These are phyloP conservation scores for Drosophila eugracilis DNA, from an alignment of 1,140 invertebrate genomes.

Conservation along the genomic window DNA sequence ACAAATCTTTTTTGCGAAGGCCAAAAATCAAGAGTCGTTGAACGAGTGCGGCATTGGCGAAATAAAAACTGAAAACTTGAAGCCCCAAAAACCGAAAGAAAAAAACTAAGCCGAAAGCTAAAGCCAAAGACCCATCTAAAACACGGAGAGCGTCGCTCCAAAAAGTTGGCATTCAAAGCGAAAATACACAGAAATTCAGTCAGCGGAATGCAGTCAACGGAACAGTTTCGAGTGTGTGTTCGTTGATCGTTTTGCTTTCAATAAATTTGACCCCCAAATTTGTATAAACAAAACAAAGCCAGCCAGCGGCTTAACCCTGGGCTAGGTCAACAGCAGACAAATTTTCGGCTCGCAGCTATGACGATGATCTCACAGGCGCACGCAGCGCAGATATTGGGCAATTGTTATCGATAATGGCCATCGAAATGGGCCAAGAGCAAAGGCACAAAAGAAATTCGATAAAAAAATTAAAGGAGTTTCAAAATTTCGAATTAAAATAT, in stretches of 20 bases:
- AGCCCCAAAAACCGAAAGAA: conserved; percentile 5
- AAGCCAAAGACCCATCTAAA: conserved; percentile 12
- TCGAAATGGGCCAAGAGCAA: background rate
- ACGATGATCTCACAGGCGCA: conserved; percentile 13
- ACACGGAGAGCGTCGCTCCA: conserved; percentile 17
- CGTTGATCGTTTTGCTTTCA: conserved; percentile 44
- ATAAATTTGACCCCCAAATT: conserved; percentile 71
- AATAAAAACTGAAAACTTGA: conserved; percentile 18
- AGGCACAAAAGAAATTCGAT: background rate
- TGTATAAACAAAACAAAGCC: conserved; percentile 48
- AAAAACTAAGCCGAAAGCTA: conserved; percentile 3
- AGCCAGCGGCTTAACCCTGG: conserved; percentile 46
- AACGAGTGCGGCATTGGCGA: conserved; percentile 64
- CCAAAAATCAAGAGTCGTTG: conserved; percentile 50
- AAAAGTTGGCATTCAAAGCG: conserved; percentile 47
- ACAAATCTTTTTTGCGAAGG: conserved; percentile 5
- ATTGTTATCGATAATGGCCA: conserved; percentile 11
- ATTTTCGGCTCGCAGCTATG: background rate
- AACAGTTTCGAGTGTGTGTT: conserved; percentile 50
- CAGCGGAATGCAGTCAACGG: conserved; percentile 70
- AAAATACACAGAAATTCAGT: background rate
- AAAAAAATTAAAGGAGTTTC: background rate
- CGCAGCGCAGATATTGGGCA: conserved; percentile 6
- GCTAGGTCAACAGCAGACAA: conserved; percentile 39
- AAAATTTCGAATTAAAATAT: no score